Base-by-base conservation (phyloP, 1,140 invertebrate species). In the Anoplolepis gracilipes region DNA sequence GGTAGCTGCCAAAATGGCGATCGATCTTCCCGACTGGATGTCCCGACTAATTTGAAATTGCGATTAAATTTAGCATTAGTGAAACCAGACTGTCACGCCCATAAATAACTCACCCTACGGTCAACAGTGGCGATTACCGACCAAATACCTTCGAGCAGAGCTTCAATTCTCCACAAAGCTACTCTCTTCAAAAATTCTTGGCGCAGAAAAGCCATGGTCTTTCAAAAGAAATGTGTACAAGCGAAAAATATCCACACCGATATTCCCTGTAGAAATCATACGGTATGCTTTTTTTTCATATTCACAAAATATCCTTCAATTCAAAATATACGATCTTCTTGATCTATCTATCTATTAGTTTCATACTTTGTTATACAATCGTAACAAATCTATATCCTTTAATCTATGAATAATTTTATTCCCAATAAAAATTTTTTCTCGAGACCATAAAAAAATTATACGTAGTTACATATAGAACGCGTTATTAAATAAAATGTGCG, bases 31-130 rank as follows among this genome's bases (percentile, higher is more conserved):
- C 61, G 69, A 36, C 10, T n/a, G 28, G 46, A 69, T 86, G 84
- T 88, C 85, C 85, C 85, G 62, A 76, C 78, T 85, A 88, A 90
- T 81, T 86, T 81, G 36, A 82, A 36, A 86, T 67, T 86, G 53
- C 87, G 87, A 91, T 91, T 91, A 92, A 90, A 88, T 87, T 79
- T 64, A 25, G 55, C 65, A 76, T 55, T 11, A 55, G 28, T 25
- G 25, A 16, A 42, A 55, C 33, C 42, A 30, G 39, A 72, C 19
- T 19, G 49, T 72, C 53, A 42, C 13, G 39, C 46, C 49, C 5
- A 36, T 59, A 82, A 82, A 82, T 59, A 82, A 55, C n/a, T 53
- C 22, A 67, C 13, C 46, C 25, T 53, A 46, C 1, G 62, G 49
- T 55, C 22, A 55, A 39, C 42, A 33, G 5, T 39, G 19, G 25